Percentiles rank a stretch among this genome's conserved stretches.
These are phyloP conservation scores for Chrysoperla carnea DNA, from an alignment of 1,140 invertebrate species.

Conservation along the genomic window DNA sequence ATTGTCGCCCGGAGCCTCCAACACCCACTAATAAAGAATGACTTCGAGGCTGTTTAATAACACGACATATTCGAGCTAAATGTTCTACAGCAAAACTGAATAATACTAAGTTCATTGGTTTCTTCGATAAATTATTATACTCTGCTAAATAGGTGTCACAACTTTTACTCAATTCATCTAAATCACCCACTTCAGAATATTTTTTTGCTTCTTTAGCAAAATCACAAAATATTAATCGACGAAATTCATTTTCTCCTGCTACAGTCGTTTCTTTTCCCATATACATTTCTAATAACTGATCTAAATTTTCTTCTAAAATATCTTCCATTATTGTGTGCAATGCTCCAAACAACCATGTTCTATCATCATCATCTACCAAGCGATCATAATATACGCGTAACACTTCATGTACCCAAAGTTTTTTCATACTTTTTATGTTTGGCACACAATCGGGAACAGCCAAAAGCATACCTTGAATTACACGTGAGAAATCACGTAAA, in stretches of 20 bases:
- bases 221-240: conserved; percentile 85
- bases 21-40: conserved; percentile 76
- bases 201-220: conserved; percentile 75
- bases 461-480: conserved; percentile 81
- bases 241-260: conserved; percentile 54
- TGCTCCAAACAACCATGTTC: conserved; percentile 64
- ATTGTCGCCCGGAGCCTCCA: conserved; percentile 84
- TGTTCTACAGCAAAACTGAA: conserved; percentile 93
- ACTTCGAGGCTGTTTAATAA: conserved; percentile 79
- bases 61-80: conserved; percentile 76
- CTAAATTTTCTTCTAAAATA: conserved; percentile 28
- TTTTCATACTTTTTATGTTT: conserved; percentile 71
- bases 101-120: conserved; percentile 91
- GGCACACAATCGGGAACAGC: conserved; percentile 85
- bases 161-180: conserved; percentile 65
- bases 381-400: conserved; percentile 88
- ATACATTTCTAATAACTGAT: conserved; percentile 27
- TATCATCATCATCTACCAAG: conserved; percentile 63
- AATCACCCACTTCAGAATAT: conserved; percentile 75
- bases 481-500: conserved; percentile 82
- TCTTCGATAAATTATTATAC: conserved; percentile 92
- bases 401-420: conserved; percentile 89
- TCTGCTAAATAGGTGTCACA: conserved; percentile 82
- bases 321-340: conserved; percentile 36
- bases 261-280: conserved; percentile 14